Conservation (phyloP, 2,113 vertebrate genomes). For the Lycocorax pyrrhopterus region DNA sequence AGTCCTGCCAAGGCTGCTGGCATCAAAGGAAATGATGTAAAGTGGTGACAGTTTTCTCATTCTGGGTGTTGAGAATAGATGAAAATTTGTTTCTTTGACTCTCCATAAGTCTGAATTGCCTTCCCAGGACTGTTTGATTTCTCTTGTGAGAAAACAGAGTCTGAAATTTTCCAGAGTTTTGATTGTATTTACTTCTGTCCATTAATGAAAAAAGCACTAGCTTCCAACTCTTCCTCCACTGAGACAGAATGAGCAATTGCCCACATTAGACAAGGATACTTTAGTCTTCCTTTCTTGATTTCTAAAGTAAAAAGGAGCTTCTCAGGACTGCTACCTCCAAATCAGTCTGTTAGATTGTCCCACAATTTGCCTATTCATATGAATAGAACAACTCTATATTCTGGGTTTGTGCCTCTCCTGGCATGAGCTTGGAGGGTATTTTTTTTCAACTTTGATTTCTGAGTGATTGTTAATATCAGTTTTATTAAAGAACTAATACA, state of each 20-base stretch:
- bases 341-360: not conserved
- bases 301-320: not conserved
- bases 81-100: not conserved
- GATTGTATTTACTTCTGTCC: not conserved
- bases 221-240: not conserved
- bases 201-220: not conserved
- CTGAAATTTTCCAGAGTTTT: conserved; percentile 11
- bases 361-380: not conserved
- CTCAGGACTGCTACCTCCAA: not conserved
- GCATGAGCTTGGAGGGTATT: not conserved
- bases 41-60: not conserved
- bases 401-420: not conserved
- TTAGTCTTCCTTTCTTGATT: not conserved
- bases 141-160: not conserved
- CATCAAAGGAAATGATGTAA: not conserved
- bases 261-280: not conserved
- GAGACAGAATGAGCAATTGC: not conserved
- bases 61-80: not conserved
- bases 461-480: not conserved
- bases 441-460: not conserved
- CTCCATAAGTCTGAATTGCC: not conserved
- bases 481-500: not conserved
- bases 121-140: conserved; percentile 10
- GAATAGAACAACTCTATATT: not conserved
- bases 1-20: not conserved